A percentile compares a stretch with the other conserved stretches of the same genome.
Evolutionary conservation across 2,113 vertebrate genomes (phyloP).

Genomic region (Alethe castanea): DNA sequence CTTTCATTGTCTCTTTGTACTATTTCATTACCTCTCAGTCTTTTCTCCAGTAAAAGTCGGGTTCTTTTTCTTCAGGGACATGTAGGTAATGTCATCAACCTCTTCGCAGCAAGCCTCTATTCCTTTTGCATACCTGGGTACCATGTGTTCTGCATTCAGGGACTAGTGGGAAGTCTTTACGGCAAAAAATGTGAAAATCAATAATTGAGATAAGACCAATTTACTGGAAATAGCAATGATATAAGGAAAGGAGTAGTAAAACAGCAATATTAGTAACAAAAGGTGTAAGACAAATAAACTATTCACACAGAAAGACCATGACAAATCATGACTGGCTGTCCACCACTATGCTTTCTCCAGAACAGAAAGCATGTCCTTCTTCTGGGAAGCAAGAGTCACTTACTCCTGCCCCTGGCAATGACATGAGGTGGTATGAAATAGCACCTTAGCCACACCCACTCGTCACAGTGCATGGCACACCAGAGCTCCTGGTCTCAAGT

Average conservation of each 20-base stretch:
- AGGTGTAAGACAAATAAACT: background rate
- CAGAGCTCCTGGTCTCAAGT: background rate
- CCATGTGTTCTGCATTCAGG: background rate
- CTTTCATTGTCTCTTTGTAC: background rate
- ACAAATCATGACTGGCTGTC: background rate
- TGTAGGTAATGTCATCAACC: rapidly evolving
- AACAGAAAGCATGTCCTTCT: background rate
- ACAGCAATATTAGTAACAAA: background rate
- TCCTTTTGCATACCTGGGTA: background rate
- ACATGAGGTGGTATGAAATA: background rate
- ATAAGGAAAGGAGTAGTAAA: background rate
- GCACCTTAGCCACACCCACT: no score
- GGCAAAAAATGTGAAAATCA: background rate
- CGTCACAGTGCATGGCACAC: background rate
- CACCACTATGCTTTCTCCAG: rapidly evolving
- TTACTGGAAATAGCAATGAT: background rate
- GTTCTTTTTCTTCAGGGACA: background rate
- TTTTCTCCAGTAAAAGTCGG: background rate
- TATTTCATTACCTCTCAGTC: background rate
- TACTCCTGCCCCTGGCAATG: background rate
- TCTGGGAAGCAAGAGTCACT: background rate
- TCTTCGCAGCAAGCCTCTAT: background rate
- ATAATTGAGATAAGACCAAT: background rate
- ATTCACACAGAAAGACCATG: rapidly evolving
- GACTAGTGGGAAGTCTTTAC: rapidly evolving